phyloP scores from a whole-genome alignment of 2,888 invertebrate species.

The Beris morrisii region DNA sequence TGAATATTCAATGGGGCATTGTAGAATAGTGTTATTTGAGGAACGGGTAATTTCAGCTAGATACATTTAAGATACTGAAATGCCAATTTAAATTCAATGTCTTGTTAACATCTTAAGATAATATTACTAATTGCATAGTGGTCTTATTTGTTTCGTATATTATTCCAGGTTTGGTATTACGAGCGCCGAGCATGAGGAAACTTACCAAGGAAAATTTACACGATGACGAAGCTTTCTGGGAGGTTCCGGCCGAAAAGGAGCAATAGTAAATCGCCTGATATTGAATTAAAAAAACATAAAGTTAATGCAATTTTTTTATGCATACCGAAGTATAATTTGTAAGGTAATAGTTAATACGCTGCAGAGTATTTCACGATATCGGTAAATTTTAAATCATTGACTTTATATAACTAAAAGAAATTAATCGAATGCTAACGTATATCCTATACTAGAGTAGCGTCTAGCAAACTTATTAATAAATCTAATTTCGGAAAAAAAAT shows the following conservation, averaged over 20 bases:
- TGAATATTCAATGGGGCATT: not conserved
- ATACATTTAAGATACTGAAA: no score
- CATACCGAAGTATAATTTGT: conserved; percentile 22
- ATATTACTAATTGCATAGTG: conserved; percentile 1
- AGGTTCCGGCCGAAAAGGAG: conserved; percentile 60
- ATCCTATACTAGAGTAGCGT: no score
- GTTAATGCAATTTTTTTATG: conserved; percentile 17
- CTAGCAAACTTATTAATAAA: no score
- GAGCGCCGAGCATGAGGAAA: conserved; percentile 55
- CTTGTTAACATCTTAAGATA: not conserved
- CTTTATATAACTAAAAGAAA: no score
- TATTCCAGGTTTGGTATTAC: conserved; percentile 58
- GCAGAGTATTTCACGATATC: not conserved
- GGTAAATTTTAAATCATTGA: not conserved
- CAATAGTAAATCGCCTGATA: conserved; percentile 48
- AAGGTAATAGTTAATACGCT: conserved; percentile 14
- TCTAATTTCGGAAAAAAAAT: no score
- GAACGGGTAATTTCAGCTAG: not conserved
- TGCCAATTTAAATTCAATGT: not conserved
- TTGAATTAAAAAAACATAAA: not conserved
- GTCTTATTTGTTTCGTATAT: conserved; percentile 10
- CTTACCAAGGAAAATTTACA: conserved; percentile 63
- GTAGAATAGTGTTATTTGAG: not conserved
- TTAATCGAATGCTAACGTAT: no score
- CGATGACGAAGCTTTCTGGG: conserved; percentile 68